A percentile compares a stretch with the other conserved stretches of the same genome.
Evolutionary conservation across 2,888 invertebrate species (phyloP).

Genomic region (Andrena camellia): DNA sequence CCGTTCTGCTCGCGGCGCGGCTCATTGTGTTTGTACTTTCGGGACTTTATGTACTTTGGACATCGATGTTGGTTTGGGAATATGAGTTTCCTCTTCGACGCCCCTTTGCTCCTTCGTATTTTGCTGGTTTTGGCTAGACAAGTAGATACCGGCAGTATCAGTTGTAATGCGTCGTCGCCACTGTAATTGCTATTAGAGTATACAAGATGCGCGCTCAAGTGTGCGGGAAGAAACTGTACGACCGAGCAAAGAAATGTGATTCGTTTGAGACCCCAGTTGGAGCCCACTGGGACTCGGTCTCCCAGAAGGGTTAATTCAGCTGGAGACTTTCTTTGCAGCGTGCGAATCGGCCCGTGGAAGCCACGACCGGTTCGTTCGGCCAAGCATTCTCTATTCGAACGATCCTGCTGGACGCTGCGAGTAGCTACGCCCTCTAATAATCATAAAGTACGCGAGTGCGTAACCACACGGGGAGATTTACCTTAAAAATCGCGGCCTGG

Average conservation of each 20-base stretch:
- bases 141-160: too few relatives aligned
- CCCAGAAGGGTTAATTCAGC: slow-evolving; percentile 19
- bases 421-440: slow-evolving; percentile 80
- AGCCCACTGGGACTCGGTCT: background rate
- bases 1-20: background rate
- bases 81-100: background rate
- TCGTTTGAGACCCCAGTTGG: slow-evolving; percentile 8
- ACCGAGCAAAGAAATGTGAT: slow-evolving; percentile 24
- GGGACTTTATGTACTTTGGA: too few relatives aligned
- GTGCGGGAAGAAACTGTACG: background rate
- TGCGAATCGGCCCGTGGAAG: slow-evolving; percentile 32
- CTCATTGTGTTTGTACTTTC: slow-evolving; percentile 16
- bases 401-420: slow-evolving; percentile 40
- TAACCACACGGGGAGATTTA: slow-evolving; percentile 69
- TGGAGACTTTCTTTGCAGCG: background rate
- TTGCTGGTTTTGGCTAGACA: background rate
- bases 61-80: background rate
- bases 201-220: background rate
- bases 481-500: slow-evolving; percentile 71
- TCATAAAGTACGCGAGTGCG: slow-evolving; percentile 77
- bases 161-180: too few relatives aligned
- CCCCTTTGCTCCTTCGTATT: background rate
- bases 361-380: background rate
- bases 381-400: slow-evolving; percentile 16
- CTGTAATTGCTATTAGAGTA: background rate